Evolutionary conservation across 2,113 vertebrate species (phyloP).

Genomic region (Scomber japonicus): DNA sequence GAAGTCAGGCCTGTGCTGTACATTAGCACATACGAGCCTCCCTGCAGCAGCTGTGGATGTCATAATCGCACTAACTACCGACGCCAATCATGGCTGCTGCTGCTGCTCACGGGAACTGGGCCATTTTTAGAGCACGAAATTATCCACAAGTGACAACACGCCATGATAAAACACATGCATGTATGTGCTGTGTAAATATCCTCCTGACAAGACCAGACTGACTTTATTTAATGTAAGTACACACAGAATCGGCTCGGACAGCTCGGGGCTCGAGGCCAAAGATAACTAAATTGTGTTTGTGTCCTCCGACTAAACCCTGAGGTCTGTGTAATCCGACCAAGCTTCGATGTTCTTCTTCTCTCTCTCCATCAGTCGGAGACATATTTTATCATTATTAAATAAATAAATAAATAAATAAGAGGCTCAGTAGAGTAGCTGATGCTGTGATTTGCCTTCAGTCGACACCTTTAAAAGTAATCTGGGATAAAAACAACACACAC

Average conservation of each 20-base stretch:
- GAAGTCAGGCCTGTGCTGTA: slow-evolving; percentile 24
- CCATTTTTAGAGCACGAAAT: slow-evolving; percentile 10
- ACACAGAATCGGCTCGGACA: neutral
- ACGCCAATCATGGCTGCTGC: slow-evolving; percentile 54
- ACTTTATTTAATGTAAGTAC: neutral
- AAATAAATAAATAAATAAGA: no score
- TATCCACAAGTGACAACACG: slow-evolving; percentile 27
- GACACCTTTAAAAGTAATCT: no score
- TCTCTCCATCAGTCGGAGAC: neutral
- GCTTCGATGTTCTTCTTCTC: neutral
- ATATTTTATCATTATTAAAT: neutral
- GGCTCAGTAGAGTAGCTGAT: no score
- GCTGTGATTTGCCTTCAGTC: no score
- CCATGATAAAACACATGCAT: slow-evolving; percentile 34
- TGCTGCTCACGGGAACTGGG: slow-evolving; percentile 48
- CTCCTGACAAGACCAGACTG: neutral
- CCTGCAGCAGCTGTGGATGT: slow-evolving; percentile 68
- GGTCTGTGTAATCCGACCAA: neutral
- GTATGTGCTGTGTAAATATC: neutral
- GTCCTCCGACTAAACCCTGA: slow-evolving; percentile 13
- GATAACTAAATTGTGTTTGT: slow-evolving; percentile 3
- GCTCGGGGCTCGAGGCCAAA: neutral
- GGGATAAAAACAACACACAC: no score
- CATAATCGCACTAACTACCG: slow-evolving; percentile 59
- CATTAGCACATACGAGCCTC: slow-evolving; percentile 62